Percentiles rank a stretch among this genome's conserved stretches.
These are phyloP conservation scores for Nyleta sp. DNA, from an alignment of 2,888 invertebrate species.

Conservation along the genomic window DNA sequence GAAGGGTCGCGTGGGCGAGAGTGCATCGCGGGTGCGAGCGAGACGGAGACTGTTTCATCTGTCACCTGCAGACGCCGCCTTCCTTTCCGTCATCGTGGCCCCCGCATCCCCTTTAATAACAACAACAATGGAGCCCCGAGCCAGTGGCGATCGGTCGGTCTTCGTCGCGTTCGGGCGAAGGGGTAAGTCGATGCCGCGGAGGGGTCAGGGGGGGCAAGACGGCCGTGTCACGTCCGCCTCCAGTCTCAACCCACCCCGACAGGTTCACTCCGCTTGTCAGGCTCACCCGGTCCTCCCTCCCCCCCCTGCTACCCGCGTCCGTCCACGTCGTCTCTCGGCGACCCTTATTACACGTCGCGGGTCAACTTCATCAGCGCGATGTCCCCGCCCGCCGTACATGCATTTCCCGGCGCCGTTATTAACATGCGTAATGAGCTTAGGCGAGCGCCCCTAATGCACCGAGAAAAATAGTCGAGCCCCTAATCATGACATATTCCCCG, in stretches of 20 bases:
- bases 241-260: constrained; percentile 77
- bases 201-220: constrained; percentile 78
- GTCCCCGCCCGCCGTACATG: constrained; percentile 70
- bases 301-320: constrained; percentile 68
- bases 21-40: constrained; percentile 39
- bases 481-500: constrained; percentile 43
- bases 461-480: constrained; percentile 36
- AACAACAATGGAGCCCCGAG: constrained; percentile 80
- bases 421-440: constrained; percentile 72
- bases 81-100: constrained; percentile 82
- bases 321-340: constrained; percentile 71
- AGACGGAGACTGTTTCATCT: constrained; percentile 79
- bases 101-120: constrained; percentile 79
- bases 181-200: constrained; percentile 69
- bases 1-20: constrained; percentile 38
- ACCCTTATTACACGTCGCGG: constrained; percentile 81
- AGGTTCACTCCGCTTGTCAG: constrained; percentile 77
- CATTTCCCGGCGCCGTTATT: constrained; percentile 73
- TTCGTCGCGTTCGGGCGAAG: constrained; percentile 66
- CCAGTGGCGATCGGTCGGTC: constrained; percentile 71
- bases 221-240: constrained; percentile 81
- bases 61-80: constrained; percentile 83
- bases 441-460: constrained; percentile 27
- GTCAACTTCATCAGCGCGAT: constrained; percentile 80
- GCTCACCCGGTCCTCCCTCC: constrained; percentile 67